Conservation (phyloP, 2,113 vertebrate genomes). For the Lucifuga dentata region DNA sequence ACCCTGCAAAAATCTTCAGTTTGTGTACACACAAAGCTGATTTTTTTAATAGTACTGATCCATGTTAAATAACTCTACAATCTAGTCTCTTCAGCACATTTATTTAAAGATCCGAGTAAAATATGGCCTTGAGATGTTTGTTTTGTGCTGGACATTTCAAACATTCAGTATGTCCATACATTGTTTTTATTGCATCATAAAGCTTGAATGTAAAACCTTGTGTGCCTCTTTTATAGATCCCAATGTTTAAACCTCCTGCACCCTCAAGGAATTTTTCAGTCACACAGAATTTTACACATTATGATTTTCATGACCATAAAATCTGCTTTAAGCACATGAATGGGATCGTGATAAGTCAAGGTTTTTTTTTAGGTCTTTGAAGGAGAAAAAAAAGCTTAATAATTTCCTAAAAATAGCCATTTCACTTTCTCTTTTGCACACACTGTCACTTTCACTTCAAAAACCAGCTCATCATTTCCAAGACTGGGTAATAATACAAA, state of each 20-base stretch:
- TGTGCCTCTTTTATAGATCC: no score
- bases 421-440: conserved; percentile 16
- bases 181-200: no score
- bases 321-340: conserved; percentile 43
- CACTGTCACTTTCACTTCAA: conserved; percentile 24
- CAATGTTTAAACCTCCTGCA: conserved; percentile 22
- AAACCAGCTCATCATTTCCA: conserved; percentile 23
- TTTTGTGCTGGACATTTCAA: no score
- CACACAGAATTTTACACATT: conserved; percentile 24
- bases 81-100: no score
- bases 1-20: no score
- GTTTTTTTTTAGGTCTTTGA: conserved; percentile 24
- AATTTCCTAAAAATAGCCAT: conserved; percentile 32
- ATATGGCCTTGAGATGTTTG: neutral
- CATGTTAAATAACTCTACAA: no score
- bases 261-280: conserved; percentile 38
- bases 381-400: conserved; percentile 1
- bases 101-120: no score
- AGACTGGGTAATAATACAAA: conserved; percentile 22
- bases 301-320: conserved; percentile 32
- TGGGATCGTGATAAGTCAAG: conserved; percentile 23
- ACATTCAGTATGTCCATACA: no score
- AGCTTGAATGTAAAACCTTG: neutral
- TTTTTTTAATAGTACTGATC: no score
- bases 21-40: no score